Conservation (phyloP, 1,140 invertebrate genomes). For the Drosophila bocki region DNA sequence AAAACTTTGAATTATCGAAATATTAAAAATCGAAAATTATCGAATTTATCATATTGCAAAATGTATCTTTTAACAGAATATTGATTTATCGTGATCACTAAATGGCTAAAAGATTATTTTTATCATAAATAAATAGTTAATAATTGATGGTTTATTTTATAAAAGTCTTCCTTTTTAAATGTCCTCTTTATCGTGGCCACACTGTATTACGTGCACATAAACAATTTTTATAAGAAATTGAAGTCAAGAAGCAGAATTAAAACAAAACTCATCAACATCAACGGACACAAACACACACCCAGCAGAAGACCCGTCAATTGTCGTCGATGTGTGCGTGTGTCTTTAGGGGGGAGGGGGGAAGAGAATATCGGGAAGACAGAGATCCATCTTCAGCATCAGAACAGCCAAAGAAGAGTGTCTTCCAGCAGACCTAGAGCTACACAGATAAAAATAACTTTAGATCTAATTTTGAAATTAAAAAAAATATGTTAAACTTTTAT, state of each 20-base stretch:
- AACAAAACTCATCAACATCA: slow-evolving; percentile 81
- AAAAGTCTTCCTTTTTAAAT: background rate
- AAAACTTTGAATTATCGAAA: background rate
- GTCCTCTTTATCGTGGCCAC: slow-evolving; percentile 2
- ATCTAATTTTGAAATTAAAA: background rate
- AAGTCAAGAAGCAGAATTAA: slow-evolving; percentile 83
- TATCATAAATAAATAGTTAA: background rate
- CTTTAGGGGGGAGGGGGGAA: slow-evolving; percentile 15
- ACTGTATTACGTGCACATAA: slow-evolving; percentile 72
- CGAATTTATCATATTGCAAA: background rate
- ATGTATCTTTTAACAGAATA: too few relatives aligned
- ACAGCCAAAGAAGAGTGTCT: slow-evolving; percentile 8
- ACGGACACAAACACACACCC: slow-evolving; percentile 33
- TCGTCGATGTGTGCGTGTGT: slow-evolving; percentile 22
- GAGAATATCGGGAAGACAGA: slow-evolving; percentile 41
- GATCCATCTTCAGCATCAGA: slow-evolving; percentile 70
- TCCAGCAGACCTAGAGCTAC: slow-evolving; percentile 19
- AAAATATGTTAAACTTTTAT: background rate
- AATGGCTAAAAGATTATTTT: background rate
- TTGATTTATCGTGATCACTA: too few relatives aligned
- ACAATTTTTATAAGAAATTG: slow-evolving; percentile 83
- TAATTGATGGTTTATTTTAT: background rate
- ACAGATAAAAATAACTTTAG: slow-evolving; percentile 15
- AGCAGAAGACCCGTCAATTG: slow-evolving; percentile 57
- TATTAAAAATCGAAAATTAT: background rate